Conservation (phyloP, 2,888 invertebrate species). For the Ormyrus rosae region DNA sequence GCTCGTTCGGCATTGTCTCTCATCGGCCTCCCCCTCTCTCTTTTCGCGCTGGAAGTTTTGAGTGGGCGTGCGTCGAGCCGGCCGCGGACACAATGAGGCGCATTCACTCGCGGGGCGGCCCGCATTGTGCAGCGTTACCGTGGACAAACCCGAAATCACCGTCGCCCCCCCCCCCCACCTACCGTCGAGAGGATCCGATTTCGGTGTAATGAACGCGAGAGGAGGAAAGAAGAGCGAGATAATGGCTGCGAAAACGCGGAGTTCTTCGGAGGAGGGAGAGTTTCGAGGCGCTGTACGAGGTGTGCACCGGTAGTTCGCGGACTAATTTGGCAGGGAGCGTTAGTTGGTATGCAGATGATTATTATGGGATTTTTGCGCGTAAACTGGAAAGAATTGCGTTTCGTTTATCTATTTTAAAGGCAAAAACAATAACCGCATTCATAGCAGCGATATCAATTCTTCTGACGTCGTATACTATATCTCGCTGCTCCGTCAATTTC, state of each 20-base stretch:
- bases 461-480: no score
- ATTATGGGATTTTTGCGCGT: no score
- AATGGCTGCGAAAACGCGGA: not conserved
- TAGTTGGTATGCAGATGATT: no score
- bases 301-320: no score
- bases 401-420: no score
- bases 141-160: conserved; percentile 75
- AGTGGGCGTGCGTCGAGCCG: conserved; percentile 64
- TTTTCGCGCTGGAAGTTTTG: conserved; percentile 64
- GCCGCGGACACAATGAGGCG: conserved; percentile 67
- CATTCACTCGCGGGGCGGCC: conserved; percentile 62
- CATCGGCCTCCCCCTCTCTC: not conserved
- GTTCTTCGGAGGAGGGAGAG: no score
- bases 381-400: no score
- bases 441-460: no score
- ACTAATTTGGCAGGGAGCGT: no score
- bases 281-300: no score
- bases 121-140: conserved; percentile 70
- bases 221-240: not conserved
- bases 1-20: not conserved
- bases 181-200: conserved; percentile 67
- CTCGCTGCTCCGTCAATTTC: no score
- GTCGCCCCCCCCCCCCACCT: conserved; percentile 65
- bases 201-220: conserved; percentile 50
- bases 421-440: no score